Conservation (phyloP, 2,888 invertebrate genomes). For the Ischnus inquisitorius region DNA sequence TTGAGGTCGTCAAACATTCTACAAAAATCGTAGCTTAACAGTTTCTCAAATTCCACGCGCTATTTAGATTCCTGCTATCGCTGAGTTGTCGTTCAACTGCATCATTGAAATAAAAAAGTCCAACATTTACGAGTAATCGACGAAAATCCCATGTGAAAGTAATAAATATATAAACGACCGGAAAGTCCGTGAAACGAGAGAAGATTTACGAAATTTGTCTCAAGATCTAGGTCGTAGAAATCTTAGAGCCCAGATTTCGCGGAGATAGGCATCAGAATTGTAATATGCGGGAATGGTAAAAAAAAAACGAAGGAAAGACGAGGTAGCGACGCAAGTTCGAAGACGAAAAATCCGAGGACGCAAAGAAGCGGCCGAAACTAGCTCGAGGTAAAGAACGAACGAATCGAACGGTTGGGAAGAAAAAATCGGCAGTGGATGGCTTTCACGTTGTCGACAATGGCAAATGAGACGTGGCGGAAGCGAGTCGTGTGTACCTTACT, state of each 20-base stretch:
- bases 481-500: constrained; percentile 68
- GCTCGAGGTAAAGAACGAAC: constrained; percentile 46
- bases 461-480: constrained; percentile 74
- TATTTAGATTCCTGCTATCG: no score
- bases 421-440: constrained; percentile 65
- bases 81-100: no score
- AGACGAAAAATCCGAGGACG: constrained; percentile 41
- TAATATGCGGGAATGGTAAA: neutral
- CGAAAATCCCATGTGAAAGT: neutral
- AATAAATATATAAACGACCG: constrained; percentile 5
- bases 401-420: constrained; percentile 52
- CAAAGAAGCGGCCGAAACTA: constrained; percentile 25
- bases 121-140: neutral
- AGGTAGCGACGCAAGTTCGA: constrained; percentile 23
- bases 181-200: no score
- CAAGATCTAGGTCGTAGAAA: no score
- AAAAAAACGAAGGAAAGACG: constrained; percentile 1
- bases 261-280: constrained; percentile 28
- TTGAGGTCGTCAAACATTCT: no score
- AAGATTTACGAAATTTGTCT: no score
- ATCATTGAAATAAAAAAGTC: neutral
- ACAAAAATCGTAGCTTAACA: no score
- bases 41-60: no score
- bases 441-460: constrained; percentile 71
- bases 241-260: no score